Conservation (phyloP, 2,888 invertebrate species). For the Apamea anceps region DNA sequence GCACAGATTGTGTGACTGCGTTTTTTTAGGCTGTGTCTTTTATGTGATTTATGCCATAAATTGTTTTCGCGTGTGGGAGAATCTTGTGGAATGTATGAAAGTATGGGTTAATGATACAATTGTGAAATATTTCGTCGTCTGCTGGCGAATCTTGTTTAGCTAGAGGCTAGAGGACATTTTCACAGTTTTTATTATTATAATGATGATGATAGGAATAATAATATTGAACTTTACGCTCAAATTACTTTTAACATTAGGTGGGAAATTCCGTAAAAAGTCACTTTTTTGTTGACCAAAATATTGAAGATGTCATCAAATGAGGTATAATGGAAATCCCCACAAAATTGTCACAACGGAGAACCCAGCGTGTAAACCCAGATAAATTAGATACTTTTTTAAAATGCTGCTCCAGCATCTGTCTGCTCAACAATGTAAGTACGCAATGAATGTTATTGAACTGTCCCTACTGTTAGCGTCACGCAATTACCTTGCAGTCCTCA, state of each 20-base stretch:
- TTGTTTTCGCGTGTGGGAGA: slow-evolving; percentile 72
- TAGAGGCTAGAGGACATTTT: slow-evolving; percentile 45
- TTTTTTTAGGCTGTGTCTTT: slow-evolving; percentile 64
- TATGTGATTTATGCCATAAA: slow-evolving; percentile 80
- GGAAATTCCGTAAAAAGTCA: slow-evolving; percentile 13
- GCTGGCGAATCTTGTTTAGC: slow-evolving; percentile 24
- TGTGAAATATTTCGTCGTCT: slow-evolving; percentile 24
- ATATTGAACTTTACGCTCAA: slow-evolving; percentile 20
- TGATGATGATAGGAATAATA: slow-evolving; percentile 1
- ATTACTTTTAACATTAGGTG: slow-evolving; percentile 24
- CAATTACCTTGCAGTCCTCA: too few species aligned
- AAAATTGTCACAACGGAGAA: slow-evolving; percentile 10
- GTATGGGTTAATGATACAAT: slow-evolving; percentile 51
- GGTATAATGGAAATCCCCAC: neutral
- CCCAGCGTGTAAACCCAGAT: neutral
- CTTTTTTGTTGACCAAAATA: slow-evolving; percentile 15
- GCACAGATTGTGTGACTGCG: slow-evolving; percentile 70
- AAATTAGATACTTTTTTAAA: neutral
- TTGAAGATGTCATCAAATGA: neutral
- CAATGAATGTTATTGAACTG: too few species aligned
- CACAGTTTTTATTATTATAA: slow-evolving; percentile 4
- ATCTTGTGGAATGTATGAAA: slow-evolving; percentile 62
- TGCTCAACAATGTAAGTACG: too few species aligned
- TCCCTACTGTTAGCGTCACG: too few species aligned
- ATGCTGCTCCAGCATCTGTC: too few species aligned